Percentiles rank a stretch among this genome's conserved stretches.
Conservation (phyloP, 2,797 vertebrate species). For the Vireo griseus region DNA sequence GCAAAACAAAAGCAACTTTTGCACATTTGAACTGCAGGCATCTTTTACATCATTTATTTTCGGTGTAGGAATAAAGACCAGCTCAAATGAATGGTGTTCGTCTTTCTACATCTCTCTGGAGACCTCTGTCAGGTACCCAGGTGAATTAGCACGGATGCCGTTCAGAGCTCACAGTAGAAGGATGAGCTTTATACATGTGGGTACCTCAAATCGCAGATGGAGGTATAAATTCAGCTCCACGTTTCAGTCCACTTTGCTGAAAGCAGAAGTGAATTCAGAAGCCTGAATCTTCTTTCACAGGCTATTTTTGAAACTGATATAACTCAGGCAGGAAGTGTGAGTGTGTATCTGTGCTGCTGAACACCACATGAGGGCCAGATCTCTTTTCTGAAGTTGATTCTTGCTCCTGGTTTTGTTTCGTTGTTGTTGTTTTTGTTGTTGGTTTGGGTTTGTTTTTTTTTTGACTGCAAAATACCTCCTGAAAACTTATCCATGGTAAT, state of each 20-base stretch:
- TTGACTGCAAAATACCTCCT: not conserved
- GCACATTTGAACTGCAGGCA: not conserved
- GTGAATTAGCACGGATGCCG: not conserved
- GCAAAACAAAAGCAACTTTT: not conserved
- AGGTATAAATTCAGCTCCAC: not conserved
- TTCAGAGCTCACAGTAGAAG: not conserved
- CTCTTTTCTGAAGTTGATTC: not conserved
- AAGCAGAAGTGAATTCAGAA: constrained; percentile 7
- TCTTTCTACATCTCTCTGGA: not conserved
- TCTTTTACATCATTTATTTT: not conserved
- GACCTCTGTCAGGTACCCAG: not conserved
- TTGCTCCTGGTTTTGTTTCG: not conserved
- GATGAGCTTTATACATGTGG: not conserved
- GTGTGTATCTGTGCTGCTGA: not conserved
- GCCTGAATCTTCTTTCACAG: not conserved
- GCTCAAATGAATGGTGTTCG: not conserved
- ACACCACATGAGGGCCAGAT: not conserved
- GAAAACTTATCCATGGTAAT: not conserved
- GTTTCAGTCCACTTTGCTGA: not conserved
- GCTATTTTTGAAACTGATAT: constrained; percentile 3
- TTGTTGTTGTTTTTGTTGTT: not conserved
- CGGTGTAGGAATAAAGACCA: not conserved
- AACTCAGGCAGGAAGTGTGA: not conserved
- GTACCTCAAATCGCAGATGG: not conserved
- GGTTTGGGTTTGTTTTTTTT: not conserved